Conservation (phyloP, 1,140 invertebrate genomes). For the Zaprionus camerounensis region DNA sequence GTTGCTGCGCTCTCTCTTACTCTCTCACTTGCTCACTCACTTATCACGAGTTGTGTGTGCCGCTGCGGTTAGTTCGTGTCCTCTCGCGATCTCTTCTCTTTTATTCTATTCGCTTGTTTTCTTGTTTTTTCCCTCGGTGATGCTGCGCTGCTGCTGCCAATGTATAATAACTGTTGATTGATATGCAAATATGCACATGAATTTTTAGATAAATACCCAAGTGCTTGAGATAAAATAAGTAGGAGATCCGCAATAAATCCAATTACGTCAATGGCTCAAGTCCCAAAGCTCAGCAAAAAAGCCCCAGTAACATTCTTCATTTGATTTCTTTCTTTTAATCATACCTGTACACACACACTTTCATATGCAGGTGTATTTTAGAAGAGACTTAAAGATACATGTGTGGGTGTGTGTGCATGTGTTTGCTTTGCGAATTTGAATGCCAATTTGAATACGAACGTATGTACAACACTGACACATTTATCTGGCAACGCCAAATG, state of each 20-base stretch:
- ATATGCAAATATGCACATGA: conserved; percentile 30
- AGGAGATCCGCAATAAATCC: conserved; percentile 27
- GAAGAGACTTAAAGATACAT: not conserved
- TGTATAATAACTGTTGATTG: conserved; percentile 32
- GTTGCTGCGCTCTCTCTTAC: not conserved
- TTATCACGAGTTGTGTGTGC: not conserved
- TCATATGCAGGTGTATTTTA: not conserved
- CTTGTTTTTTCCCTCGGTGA: not conserved
- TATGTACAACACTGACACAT: not conserved
- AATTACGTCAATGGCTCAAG: conserved; percentile 24
- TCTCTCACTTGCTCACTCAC: conserved; percentile 3
- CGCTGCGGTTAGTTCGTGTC: not conserved
- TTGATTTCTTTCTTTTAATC: not conserved
- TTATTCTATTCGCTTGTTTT: not conserved
- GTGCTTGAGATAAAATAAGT: not conserved
- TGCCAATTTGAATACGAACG: conserved; percentile 24
- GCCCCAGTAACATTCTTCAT: not conserved
- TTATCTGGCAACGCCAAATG: conserved; percentile 34
- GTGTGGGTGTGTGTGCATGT: not conserved
- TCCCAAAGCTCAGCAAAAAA: not conserved
- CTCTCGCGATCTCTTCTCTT: conserved; percentile 1
- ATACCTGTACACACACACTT: not conserved
- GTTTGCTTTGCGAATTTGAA: conserved; percentile 7
- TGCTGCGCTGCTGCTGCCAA: conserved; percentile 4
- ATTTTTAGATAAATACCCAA: conserved; percentile 16